Conservation (phyloP, 1,140 invertebrate species). For the Diachasmimorpha longicaudata region DNA sequence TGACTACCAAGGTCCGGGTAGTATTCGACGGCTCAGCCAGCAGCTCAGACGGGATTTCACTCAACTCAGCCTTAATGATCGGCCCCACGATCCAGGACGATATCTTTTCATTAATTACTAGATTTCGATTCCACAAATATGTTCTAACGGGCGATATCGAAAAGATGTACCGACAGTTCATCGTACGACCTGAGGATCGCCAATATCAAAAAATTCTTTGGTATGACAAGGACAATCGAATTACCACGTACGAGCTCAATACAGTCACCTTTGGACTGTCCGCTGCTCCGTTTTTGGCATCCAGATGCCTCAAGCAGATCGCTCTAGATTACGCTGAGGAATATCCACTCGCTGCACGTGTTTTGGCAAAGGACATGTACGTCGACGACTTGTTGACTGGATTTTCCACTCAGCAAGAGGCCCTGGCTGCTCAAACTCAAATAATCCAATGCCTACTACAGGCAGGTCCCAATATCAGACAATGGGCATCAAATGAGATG, state of each 20-base stretch:
- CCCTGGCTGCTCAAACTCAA: neutral
- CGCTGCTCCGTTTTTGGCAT: slow-evolving; percentile 27
- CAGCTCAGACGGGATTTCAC: slow-evolving; percentile 1
- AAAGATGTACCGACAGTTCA: slow-evolving; percentile 57
- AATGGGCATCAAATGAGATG: neutral
- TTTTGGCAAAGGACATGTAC: slow-evolving; percentile 37
- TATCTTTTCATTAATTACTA: slow-evolving; percentile 25
- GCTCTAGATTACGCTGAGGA: slow-evolving; percentile 10
- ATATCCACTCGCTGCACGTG: slow-evolving; percentile 12
- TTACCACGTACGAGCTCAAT: slow-evolving; percentile 41
- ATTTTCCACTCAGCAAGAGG: slow-evolving; percentile 14
- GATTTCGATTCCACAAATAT: slow-evolving; percentile 42
- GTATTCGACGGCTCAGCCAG: slow-evolving; percentile 39
- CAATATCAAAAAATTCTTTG: slow-evolving; percentile 55
- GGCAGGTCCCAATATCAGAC: neutral
- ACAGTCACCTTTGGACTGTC: slow-evolving; percentile 52
- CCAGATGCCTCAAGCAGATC: neutral
- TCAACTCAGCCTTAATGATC: slow-evolving; percentile 26
- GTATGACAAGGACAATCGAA: slow-evolving; percentile 32
- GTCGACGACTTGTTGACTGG: slow-evolving; percentile 45
- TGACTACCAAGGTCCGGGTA: slow-evolving; percentile 39
- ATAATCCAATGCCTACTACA: neutral
- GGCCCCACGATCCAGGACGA: slow-evolving; percentile 28
- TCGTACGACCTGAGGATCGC: slow-evolving; percentile 35
- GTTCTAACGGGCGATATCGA: slow-evolving; percentile 49